phyloP scores from a whole-genome alignment of 2,797 vertebrate species.

The Epinephelus awoara region DNA sequence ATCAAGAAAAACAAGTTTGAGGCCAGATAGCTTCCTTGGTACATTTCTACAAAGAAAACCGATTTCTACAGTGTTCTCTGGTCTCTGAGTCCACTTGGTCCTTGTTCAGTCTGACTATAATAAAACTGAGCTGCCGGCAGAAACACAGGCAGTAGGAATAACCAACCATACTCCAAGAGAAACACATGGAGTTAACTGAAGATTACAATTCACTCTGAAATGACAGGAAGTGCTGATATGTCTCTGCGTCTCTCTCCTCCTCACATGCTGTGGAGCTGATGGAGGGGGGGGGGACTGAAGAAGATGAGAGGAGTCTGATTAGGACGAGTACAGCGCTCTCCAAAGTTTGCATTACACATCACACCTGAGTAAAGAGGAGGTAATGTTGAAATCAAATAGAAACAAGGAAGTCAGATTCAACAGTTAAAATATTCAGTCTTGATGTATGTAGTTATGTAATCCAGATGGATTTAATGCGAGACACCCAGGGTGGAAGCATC shows the following conservation, averaged over 20 bases:
- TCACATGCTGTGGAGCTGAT: conserved; percentile 43
- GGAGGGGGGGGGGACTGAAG: conserved; percentile 29
- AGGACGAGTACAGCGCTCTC: conserved; percentile 55
- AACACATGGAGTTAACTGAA: conserved; percentile 58
- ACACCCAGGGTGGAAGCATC: conserved; percentile 48
- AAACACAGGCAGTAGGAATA: conserved; percentile 66
- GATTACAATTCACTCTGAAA: conserved; percentile 66
- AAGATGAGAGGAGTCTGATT: conserved; percentile 63
- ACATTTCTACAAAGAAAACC: conserved; percentile 51
- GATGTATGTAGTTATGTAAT: conserved; percentile 49
- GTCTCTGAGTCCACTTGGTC: conserved; percentile 79
- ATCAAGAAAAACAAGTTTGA: conserved; percentile 62
- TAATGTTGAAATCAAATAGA: conserved; percentile 62
- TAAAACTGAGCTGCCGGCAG: conserved; percentile 68
- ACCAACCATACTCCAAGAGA: conserved; percentile 51
- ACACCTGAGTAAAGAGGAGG: conserved; percentile 82
- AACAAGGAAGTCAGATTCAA: conserved; percentile 20
- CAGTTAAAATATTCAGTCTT: conserved; percentile 53
- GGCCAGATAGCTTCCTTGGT: conserved; percentile 51
- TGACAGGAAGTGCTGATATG: conserved; percentile 79
- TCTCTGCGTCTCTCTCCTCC: conserved; percentile 54
- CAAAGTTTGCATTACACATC: conserved; percentile 69
- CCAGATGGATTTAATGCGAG: conserved; percentile 52
- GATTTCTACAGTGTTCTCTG: conserved; percentile 72
- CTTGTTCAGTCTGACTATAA: conserved; percentile 66